Conservation (phyloP, 2,888 invertebrate genomes). For the Nezara viridula region DNA sequence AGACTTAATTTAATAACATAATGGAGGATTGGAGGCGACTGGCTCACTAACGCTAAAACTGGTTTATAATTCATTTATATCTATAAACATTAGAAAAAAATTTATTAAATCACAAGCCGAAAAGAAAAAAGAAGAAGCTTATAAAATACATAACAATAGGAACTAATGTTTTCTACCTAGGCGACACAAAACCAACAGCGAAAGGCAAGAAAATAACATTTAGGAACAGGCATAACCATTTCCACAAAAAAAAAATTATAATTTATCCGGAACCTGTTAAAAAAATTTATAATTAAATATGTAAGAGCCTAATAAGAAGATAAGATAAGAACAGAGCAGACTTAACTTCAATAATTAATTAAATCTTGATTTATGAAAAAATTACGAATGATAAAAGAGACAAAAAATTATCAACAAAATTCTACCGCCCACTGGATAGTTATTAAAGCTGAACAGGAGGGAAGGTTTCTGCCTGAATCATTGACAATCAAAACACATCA, state of each 20-base stretch:
- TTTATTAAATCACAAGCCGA: background rate
- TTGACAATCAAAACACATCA: too few species aligned
- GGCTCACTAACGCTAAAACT: background rate
- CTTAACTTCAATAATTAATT: background rate
- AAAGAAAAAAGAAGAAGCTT: background rate
- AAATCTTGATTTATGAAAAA: background rate
- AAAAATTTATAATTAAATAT: background rate
- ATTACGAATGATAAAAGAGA: background rate
- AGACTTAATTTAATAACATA: slow-evolving; percentile 23
- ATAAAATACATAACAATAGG: slow-evolving; percentile 36
- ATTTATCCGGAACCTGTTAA: background rate
- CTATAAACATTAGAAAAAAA: background rate
- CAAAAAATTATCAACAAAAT: background rate
- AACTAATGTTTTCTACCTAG: slow-evolving; percentile 9
- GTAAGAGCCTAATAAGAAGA: too few species aligned
- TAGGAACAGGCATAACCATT: slow-evolving; percentile 2
- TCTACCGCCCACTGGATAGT: background rate
- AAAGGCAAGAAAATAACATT: background rate
- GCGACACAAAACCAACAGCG: background rate
- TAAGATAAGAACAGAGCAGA: background rate
- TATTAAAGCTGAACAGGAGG: too few species aligned
- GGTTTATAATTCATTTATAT: background rate
- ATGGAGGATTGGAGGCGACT: background rate
- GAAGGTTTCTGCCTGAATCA: too few species aligned
- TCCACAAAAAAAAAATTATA: background rate